phyloP scores from a whole-genome alignment of 2,113 vertebrate genomes.

The Notothenia rossii region DNA sequence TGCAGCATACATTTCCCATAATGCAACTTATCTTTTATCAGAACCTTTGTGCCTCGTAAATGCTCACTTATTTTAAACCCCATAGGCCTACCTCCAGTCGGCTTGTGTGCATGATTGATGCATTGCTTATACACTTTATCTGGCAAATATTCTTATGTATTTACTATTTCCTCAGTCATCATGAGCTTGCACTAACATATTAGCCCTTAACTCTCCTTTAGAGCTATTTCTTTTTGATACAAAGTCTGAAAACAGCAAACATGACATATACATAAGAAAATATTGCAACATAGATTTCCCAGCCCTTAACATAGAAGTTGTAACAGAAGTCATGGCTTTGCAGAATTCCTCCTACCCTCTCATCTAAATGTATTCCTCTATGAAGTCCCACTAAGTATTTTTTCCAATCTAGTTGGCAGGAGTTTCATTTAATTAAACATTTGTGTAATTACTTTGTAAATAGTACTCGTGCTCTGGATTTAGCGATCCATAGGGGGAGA shows the following conservation, averaged over 20 bases:
- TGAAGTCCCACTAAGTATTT: conserved; percentile 22
- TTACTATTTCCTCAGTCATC: background rate
- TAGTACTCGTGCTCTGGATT: conserved; percentile 56
- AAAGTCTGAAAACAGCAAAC: conserved; percentile 17
- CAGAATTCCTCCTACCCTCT: conserved; percentile 3
- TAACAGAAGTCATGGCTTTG: conserved; percentile 29
- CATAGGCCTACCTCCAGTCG: background rate
- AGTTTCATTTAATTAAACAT: conserved; percentile 63
- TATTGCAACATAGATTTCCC: conserved; percentile 59
- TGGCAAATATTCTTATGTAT: background rate
- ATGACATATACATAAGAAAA: conserved; percentile 16
- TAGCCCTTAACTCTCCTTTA: conserved; percentile 57
- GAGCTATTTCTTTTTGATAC: background rate
- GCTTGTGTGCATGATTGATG: background rate
- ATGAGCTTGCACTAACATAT: background rate
- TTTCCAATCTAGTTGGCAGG: conserved; percentile 1
- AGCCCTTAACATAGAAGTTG: conserved; percentile 59
- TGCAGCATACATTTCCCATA: conserved; percentile 1
- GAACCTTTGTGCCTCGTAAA: background rate
- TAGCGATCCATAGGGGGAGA: conserved; percentile 38
- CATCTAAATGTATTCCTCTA: conserved; percentile 20
- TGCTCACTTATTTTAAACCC: background rate
- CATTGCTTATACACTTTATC: background rate
- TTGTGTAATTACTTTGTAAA: conserved; percentile 66
- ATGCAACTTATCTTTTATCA: background rate